Percentiles rank a stretch among this genome's conserved stretches.
These are phyloP conservation scores for Drosophila atripex DNA, from an alignment of 2,888 invertebrate species.

Conservation along the genomic window DNA sequence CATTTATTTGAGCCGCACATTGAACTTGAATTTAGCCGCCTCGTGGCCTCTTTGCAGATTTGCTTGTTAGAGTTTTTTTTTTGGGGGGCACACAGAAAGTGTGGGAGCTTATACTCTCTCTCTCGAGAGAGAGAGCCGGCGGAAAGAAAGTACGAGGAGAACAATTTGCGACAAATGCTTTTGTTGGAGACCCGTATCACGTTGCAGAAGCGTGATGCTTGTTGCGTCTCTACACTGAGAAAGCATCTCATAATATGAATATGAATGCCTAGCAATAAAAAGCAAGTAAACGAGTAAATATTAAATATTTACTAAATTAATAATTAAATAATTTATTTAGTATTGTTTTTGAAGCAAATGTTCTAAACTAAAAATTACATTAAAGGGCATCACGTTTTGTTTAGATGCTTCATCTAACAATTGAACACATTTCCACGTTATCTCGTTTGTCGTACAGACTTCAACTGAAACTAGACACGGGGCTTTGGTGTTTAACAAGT, in stretches of 20 bases:
- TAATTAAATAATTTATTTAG: too few relatives aligned
- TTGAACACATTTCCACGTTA: neutral
- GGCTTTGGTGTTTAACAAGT: neutral
- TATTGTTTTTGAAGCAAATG: too few relatives aligned
- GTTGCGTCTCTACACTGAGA: conserved; percentile 10
- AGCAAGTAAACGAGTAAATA: neutral
- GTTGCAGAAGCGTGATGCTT: conserved; percentile 60
- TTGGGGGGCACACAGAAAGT: neutral
- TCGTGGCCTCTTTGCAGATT: conserved; percentile 14
- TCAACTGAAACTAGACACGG: conserved; percentile 6
- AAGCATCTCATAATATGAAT: neutral
- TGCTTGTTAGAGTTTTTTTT: neutral
- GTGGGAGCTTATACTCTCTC: neutral
- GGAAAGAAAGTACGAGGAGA: conserved; percentile 2
- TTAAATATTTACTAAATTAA: too few relatives aligned
- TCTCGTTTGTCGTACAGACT: conserved; percentile 7
- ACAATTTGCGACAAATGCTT: conserved; percentile 7
- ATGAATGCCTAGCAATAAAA: neutral
- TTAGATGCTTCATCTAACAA: neutral
- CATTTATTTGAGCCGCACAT: conserved; percentile 44
- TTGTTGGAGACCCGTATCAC: conserved; percentile 52
- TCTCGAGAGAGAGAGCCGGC: neutral
- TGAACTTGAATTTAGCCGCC: conserved; percentile 67
- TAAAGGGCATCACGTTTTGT: neutral
- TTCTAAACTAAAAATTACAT: too few relatives aligned